Evolutionary conservation across 2,113 vertebrate species (phyloP), one percentile per base, ranked within the genome.

Genomic region (Oreochromis spilurus): DNA sequence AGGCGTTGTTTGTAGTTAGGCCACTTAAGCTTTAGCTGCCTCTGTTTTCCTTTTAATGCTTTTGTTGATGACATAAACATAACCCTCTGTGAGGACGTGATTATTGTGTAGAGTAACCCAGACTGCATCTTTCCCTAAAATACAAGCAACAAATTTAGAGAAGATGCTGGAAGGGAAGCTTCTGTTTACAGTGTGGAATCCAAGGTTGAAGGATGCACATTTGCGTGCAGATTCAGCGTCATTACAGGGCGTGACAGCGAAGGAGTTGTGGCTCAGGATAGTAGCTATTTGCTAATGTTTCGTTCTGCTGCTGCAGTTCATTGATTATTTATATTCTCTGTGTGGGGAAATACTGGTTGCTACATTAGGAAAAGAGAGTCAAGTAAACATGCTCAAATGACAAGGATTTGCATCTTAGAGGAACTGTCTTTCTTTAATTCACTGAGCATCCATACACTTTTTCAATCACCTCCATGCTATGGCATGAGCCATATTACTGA

Each of bases 291-390:
- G 79, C 88, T 90, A 89, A 83, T 91, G 91, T 95, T 94, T 90
- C 87, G 75, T 93, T 91, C 90, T 93, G 93, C 45, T 67, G 26
- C 96, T 67, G 95, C 94, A 95, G 90, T 91, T 95, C 94, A 96
- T 97, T 89, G 93, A 96, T 96, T 96, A 96, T 96, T 96, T 89
- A 96, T 96, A 89, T 79, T 50, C 53, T 86, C 84, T 91, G 81
- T 91, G 50, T 85, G 55, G 24, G 85, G 83, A 95, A 93, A 92
- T 91, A 89, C 83, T 91, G 84, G 79, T 78, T 88, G 86, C 78
- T 88, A 85, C 79, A 57, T 79, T 87, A 75, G 79, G 67, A 58
- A 81, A 80, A 67, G 58, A 54, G 55, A 78, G 58, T 70, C 43
- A 82, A 29, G 24, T 31, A 75, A 72, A 31, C n/a, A 62, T 2